Conservation (phyloP, 1,140 invertebrate genomes). For the Thrips palmi region DNA sequence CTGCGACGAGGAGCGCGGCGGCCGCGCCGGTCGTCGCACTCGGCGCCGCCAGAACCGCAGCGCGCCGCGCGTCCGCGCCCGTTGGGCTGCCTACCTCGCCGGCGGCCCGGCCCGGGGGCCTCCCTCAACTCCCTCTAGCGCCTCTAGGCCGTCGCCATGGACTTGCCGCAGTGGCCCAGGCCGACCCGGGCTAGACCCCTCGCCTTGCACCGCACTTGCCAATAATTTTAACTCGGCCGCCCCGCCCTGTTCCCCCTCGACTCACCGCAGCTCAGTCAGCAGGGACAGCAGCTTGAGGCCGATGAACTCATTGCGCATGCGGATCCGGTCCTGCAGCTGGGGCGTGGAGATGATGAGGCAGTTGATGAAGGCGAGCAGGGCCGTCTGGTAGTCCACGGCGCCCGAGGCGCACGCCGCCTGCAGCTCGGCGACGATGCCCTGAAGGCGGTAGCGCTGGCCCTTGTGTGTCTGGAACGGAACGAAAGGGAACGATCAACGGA, state of each 20-base stretch:
- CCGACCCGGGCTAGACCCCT: no score
- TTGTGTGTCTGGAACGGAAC: conserved; percentile 45
- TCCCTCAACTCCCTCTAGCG: no score
- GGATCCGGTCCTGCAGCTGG: conserved; percentile 62
- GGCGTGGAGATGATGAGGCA: conserved; percentile 86
- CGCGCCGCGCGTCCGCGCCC: no score
- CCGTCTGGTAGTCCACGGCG: conserved; percentile 71
- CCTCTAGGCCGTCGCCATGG: no score
- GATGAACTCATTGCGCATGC: conserved; percentile 85
- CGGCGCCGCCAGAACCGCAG: no score
- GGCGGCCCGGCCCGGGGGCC: no score
- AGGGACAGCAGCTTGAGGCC: conserved; percentile 65
- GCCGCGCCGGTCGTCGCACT: no score
- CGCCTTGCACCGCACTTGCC: no score
- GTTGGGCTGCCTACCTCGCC: no score
- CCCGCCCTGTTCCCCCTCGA: conserved; percentile 9
- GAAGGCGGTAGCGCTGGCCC: conserved; percentile 69
- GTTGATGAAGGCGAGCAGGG: conserved; percentile 84
- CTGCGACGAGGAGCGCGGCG: no score
- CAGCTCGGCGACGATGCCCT: conserved; percentile 71
- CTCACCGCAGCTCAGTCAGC: conserved; percentile 63
- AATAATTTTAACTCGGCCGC: conserved; percentile 1
- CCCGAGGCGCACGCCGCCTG: conserved; percentile 50
- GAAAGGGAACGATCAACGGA: no score
- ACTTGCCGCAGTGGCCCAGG: no score